Evolutionary conservation across 2,797 vertebrate genomes (phyloP).

Genomic region (Peromyscus melanophrys): DNA sequence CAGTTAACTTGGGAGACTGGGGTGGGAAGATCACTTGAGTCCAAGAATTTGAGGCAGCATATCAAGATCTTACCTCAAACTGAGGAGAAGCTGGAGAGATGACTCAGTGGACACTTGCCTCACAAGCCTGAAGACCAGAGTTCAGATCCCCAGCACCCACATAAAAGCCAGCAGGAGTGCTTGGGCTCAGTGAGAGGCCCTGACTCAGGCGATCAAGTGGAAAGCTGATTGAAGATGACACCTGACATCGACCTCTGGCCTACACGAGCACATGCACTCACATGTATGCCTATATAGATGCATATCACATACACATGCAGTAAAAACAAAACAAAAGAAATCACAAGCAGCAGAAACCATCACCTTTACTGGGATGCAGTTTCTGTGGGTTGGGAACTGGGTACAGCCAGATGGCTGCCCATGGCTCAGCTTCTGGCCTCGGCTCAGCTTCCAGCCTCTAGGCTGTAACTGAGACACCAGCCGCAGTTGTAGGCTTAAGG

Average conservation of each 20-base stretch:
- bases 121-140: neutral
- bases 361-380: neutral
- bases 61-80: neutral
- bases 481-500: neutral
- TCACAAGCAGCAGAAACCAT: neutral
- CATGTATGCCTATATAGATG: too few relatives aligned
- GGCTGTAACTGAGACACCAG: neutral
- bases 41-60: neutral
- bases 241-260: neutral
- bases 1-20: neutral
- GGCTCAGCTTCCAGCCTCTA: neutral
- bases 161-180: neutral
- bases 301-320: neutral
- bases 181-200: neutral
- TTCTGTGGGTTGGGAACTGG: neutral
- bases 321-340: neutral
- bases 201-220: neutral
- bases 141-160: neutral
- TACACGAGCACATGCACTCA: neutral
- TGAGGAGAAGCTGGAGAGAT: neutral
- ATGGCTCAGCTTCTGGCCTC: neutral
- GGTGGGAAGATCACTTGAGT: neutral
- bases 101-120: neutral
- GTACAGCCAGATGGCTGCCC: neutral
- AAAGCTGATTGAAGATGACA: neutral